A percentile compares a stretch with the other conserved stretches of the same genome.
Conservation (phyloP, 2,113 vertebrate species). For the Puffinus mauretanicus region DNA sequence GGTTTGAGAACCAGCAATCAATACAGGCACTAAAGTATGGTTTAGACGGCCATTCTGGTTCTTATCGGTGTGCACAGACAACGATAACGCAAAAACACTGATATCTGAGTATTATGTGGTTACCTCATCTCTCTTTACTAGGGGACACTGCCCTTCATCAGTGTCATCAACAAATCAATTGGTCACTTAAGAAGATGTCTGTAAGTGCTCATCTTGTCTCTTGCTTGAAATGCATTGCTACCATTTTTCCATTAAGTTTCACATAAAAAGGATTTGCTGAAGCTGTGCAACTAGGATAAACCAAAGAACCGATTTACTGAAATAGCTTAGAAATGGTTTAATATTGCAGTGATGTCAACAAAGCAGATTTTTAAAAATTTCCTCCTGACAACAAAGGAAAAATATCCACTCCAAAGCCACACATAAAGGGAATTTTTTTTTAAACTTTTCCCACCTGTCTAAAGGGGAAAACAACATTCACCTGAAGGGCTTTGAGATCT, state of each 20-base stretch:
- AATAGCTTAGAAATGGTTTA: conserved; percentile 59
- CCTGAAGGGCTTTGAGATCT: not conserved
- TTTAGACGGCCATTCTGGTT: conserved; percentile 20
- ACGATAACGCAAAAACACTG: conserved; percentile 43
- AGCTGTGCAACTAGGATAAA: conserved; percentile 48
- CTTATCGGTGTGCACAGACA: conserved; percentile 69
- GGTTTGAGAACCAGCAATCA: conserved; percentile 64
- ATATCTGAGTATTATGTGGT: conserved; percentile 42
- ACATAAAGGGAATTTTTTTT: not conserved
- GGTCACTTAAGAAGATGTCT: conserved; percentile 29
- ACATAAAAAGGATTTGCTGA: conserved; percentile 60
- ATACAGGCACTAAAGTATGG: conserved; percentile 39
- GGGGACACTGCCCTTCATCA: conserved; percentile 53
- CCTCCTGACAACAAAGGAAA: conserved; percentile 21
- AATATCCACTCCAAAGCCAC: conserved; percentile 34
- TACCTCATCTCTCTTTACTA: conserved; percentile 56
- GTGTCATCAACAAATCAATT: conserved; percentile 65
- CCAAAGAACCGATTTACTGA: conserved; percentile 35
- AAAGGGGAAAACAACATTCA: not conserved
- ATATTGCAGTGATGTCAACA: conserved; percentile 42
- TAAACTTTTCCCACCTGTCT: not conserved
- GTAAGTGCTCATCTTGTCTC: conserved; percentile 36
- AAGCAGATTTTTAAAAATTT: conserved; percentile 61
- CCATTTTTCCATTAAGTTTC: conserved; percentile 37
- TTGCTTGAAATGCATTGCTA: conserved; percentile 35